Base-by-base conservation (phyloP, 1,140 invertebrate species). In the Temnothorax longispinosus region DNA sequence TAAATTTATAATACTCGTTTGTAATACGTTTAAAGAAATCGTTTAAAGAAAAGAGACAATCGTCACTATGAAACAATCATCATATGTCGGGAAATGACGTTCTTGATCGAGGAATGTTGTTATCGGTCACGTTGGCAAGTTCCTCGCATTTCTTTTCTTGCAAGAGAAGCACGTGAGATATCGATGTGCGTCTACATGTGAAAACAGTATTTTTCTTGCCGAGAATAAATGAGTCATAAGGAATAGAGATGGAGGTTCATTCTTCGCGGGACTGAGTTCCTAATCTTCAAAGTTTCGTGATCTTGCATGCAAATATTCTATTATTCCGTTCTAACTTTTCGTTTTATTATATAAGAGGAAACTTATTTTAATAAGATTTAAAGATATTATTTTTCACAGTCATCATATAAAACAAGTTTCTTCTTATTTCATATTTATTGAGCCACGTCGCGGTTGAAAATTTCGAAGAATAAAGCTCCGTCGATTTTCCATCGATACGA, bases 1-100 rank as follows among this genome's bases (percentile, higher is more conserved):
- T 18, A 4, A 78, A 65, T 80, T 52, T 38, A 80, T 13, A 44
- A 81, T 71, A 56, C 65, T 71, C 15, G 32, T 32, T 41, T 47
- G 11, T 47, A 47, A 47, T 47, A 47, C 2, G 47, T 47, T 47
- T 47, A 13, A 47, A 47, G 44, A 47, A 47, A 11, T 47, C 44
- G 0, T 56, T 56, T 27, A 41, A 81, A 69, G 3, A 58, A 71
- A 71, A 44, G 7, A 69, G 41, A 71, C n/a, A 69, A 38, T 80
- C 47, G 35, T 52, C 32, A 18, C 35, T 44, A 5, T 67, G 6
- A 69, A 41, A n/a, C 18, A n/a, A 47, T 69, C 5, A 44, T 21
- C n/a, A 44, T 21, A 77, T 27, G 18, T 62, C 44, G 11, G 6
- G 32, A 64, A 81, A 69, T 21, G 32, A 4, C 41, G 3, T 58